Base-by-base conservation (phyloP, 2,113 vertebrate genomes). In the Hepsetus odoe region DNA sequence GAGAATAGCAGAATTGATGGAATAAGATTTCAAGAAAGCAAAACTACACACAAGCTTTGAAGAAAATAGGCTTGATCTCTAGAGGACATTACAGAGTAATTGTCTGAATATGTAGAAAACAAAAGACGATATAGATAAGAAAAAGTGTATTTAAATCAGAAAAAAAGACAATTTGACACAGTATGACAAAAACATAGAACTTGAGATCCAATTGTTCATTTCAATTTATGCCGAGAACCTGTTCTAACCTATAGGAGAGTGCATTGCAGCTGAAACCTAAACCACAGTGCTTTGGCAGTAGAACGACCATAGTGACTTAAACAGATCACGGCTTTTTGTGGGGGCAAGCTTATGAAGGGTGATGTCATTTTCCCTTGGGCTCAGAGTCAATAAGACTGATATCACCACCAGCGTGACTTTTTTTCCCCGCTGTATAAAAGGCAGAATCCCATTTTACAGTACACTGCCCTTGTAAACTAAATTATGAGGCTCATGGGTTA, bases 361-460 rank as follows among this genome's bases (percentile, higher is more conserved):
- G 77, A 83, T 28, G 69, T 83, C 55, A 73, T 77, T 22, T 53
- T 76, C 59, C 33, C 24, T 65, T 24, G 53, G 24, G 80, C 24
- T 14, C 12, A 24, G 64, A 78, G 44, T 51, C 14, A 56, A 58
- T 24, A 56, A 26, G 35, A 40, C 33, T 42, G 71, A 74, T 33
- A 16, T 61, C 55, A 26, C 10, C 38, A 49, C 7, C 6, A 49
- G n/a, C 1, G 26, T 49, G 20, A 24, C 16, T 33, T 22, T 26
- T 49, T 10, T 20, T 38, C 38, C 20, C 0, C 24, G 10, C 20
- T 22, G 33, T 38, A 35, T 38, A 28, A 72, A 55, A 65, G 6
- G 10, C 24, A 5, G 46, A 28, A 55, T 55, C 1, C 33, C 32
- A 38, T 38, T 65, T 9, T 65, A n/a, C 13, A 4, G 40, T 30